Base-by-base conservation (phyloP, 2,888 invertebrate genomes). In the Tromatobia lineatoria region DNA sequence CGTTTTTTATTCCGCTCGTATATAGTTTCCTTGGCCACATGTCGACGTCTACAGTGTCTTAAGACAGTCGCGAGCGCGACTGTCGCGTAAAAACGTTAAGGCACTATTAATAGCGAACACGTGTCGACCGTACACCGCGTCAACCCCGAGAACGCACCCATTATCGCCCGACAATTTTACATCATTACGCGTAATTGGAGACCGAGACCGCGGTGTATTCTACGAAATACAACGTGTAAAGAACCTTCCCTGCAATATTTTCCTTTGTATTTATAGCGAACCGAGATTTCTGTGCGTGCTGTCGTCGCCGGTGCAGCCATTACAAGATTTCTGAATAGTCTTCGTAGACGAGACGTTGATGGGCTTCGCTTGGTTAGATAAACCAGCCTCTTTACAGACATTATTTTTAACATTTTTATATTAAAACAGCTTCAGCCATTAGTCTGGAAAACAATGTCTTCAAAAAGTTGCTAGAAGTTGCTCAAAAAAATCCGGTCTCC, bases 161-260 rank as follows among this genome's bases (percentile, higher is more conserved):
- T 91, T 91, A 91, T 91, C 90, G 88, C 90, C 86, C 88, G 81
- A 86, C 90, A 87, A 91, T 91, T 91, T 91, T 90, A 91, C 91
- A 90, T 90, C 91, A 90, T 91, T 91, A 91, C 88, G 85, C 88
- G 88, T 91, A 91, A 91, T 91, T 90, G 91, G 91, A 88, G 88
- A 85, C 84, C 78, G 59, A 25, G 15, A 71, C 42, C 59, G 76
- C 71, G 38, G 59, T 70, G 54, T 71, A 45, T 84, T 84, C 84
- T 57, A 75, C 77, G 81, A 84, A 84, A 75, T 38, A 50, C 29
- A 42, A 64, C 76, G 73, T 73, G 76, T n/a, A 84, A 78, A 84
- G 50, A 61, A 67, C 45, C 34, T 52, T 18, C 18, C 6, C 69
- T 25, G 29, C 34, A 45, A 45, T 29, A 50, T 74, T 74, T 74